Evolutionary conservation across 2,797 vertebrate species (phyloP), one percentile per base, ranked within the genome.

Genomic region (Enteromius fasciolatus): DNA sequence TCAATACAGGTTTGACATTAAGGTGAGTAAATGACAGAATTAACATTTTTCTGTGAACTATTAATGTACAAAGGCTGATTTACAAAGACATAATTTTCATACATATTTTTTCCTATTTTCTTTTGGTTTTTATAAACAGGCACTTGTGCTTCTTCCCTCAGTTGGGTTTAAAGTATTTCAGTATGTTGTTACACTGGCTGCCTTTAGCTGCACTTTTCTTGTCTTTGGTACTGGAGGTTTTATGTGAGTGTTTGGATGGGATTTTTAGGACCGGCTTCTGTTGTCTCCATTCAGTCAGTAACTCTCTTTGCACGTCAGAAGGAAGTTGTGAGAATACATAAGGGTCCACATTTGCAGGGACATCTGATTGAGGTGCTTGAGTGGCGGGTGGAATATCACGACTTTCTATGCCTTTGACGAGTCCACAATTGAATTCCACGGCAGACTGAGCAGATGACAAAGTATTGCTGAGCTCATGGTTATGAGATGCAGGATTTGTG

Each of bases 241-340:
- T 93, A 83, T 73, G 87, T 11, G 31, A 63, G 69, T 82, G 84
- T 86, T 89, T 94, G 1, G 74, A 78, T 0, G 84, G 80, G 31
- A 87, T 83, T 85, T 94, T 95, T 36, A 92, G 84, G 10, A 82
- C 23, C 0, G 77, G 85, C 64, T 88, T 92, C 87, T 84, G 89
- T 10, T 91, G 93, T 83, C 91, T 96, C 97, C 97, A 98, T 46
- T 96, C 95, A 0, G 89, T 89, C 81, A 95, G 81, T 14, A 99
- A 84, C 87, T 98, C 97, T 50, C 68, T 91, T 76, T 96, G 97
- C 69, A 98, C 75, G 7, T 95, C 95, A 1, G 76, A 66, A 0
- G 94, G 94, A 46, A 95, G 93, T 87, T 95, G 90, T 5, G 91
- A 95, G 92, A 98, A 98, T 64, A 97, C 95, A 64, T 88, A 66